A percentile compares a stretch with the other conserved stretches of the same genome.
phyloP scores from a whole-genome alignment of 2,888 invertebrate genomes.

The Eudasyphora cyanicolor region DNA sequence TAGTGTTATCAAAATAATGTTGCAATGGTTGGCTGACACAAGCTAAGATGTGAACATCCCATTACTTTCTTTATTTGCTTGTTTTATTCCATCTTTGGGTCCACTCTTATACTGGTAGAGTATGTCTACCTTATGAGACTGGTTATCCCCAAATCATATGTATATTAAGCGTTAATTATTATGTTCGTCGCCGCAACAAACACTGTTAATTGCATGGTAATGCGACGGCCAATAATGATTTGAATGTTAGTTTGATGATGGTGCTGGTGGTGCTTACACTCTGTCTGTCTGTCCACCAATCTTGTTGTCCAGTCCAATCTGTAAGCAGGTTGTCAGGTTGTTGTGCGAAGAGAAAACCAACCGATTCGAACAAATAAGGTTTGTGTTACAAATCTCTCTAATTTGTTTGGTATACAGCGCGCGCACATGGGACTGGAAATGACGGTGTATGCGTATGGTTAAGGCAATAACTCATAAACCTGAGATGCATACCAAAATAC shows the following conservation, averaged over 20 bases:
- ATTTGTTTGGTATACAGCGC: conserved; percentile 9
- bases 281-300: not conserved
- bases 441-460: not conserved
- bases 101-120: not conserved
- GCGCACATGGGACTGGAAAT: not conserved
- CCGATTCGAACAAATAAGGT: conserved; percentile 28
- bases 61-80: too few relatives aligned
- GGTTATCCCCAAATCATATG: not conserved
- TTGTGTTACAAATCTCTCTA: conserved; percentile 29
- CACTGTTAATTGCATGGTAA: conserved; percentile 21
- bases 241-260: not conserved
- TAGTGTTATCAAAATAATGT: too few relatives aligned
- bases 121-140: not conserved
- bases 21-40: too few relatives aligned
- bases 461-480: not conserved
- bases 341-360: conserved; percentile 22
- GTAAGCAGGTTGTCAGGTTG: not conserved
- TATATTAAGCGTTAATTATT: conserved; percentile 37
- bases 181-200: conserved; percentile 13
- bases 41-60: too few relatives aligned
- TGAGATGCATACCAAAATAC: conserved; percentile 14
- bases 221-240: conserved; percentile 2
- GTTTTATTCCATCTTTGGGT: too few relatives aligned
- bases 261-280: too few relatives aligned
- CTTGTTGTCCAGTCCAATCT: not conserved